Evolutionary conservation across 2,113 vertebrate species (phyloP), one percentile per base, ranked within the genome.

Genomic region (Pomatostomus ruficeps): DNA sequence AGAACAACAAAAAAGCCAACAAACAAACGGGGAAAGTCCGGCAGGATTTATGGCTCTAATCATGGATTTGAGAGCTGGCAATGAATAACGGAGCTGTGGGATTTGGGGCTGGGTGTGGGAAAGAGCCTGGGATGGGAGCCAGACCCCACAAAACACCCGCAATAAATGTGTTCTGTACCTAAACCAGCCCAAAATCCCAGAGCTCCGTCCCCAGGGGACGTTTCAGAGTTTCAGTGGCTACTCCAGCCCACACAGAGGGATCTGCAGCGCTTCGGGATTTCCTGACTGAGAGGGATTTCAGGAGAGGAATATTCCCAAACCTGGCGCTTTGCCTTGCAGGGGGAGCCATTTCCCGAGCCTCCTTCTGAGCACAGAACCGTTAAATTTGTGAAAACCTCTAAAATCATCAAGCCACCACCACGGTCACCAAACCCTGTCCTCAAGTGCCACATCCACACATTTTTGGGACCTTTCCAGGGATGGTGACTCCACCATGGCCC

Each of bases 41-140:
- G 18, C 0, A 72, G 90, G 90, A 92, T 96, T 94, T 92, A 40
- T 45, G 57, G 88, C 25, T 72, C 20, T 61, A 33, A 70, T 73
- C 86, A 88, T 6, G 70, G 94, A 55, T 61, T 73, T 74, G 82
- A 94, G 94, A 83, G 81, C 21, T 23, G 66, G 46, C 40, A 35
- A 36, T 7, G 72, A 52, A 43, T 29, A 40, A 28, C 1, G 48
- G 46, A 70, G 84, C 18, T 4, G 46, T 45, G 70, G 84, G 83
- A 71, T 29, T 26, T 36, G 23, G 61, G 10, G 7, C 22, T 9
- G n/a, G n/a, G n/a, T n/a, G n/a, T n/a, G n/a, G n/a, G n/a, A n/a
- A n/a, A n/a, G n/a, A n/a, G n/a, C n/a, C n/a, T n/a, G n/a, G n/a
- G n/a, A n/a, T n/a, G n/a, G n/a, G n/a, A n/a, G n/a, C 54, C 52